phyloP scores from a whole-genome alignment of 2,888 invertebrate species.

The Elmis aenea region DNA sequence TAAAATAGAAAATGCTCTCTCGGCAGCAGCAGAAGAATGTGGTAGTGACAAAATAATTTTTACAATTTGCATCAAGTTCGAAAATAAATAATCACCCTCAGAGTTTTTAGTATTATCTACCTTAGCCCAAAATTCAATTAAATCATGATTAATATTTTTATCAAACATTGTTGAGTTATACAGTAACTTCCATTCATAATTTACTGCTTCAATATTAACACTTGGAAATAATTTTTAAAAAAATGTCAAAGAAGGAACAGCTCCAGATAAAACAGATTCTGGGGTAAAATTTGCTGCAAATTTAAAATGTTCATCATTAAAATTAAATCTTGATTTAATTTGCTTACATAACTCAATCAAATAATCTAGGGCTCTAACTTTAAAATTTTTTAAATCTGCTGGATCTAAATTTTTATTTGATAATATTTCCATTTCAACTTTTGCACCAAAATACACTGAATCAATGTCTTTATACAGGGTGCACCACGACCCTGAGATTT shows the following conservation, averaged over 20 bases:
- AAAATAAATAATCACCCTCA: slow-evolving; percentile 1
- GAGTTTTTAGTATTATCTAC: slow-evolving; percentile 3
- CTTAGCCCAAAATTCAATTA: slow-evolving; percentile 5
- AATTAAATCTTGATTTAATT: slow-evolving; percentile 2
- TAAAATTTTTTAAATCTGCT: slow-evolving; percentile 1
- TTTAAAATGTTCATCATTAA: too few species aligned
- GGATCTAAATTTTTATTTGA: slow-evolving; percentile 4
- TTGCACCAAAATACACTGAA: slow-evolving; percentile 8
- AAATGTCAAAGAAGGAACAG: too few species aligned
- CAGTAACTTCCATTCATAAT: slow-evolving; percentile 7
- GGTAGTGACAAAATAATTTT: slow-evolving; percentile 3
- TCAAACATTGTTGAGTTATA: not conserved
- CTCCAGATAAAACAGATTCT: too few species aligned
- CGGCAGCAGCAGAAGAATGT: slow-evolving; percentile 9
- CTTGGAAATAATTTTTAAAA: too few species aligned
- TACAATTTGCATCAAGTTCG: slow-evolving; percentile 3
- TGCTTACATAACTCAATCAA: slow-evolving; percentile 1
- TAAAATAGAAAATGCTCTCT: slow-evolving; percentile 7
- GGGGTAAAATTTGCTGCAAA: too few species aligned
- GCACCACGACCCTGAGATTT: too few species aligned
- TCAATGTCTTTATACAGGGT: too few species aligned
- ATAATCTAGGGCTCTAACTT: slow-evolving; percentile 2
- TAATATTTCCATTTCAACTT: slow-evolving; percentile 2
- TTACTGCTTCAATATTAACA: slow-evolving; percentile 4
- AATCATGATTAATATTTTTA: not conserved